Evolutionary conservation across 2,113 vertebrate genomes (phyloP), one percentile per base, ranked within the genome.

Genomic region (Clinocottus analis): DNA sequence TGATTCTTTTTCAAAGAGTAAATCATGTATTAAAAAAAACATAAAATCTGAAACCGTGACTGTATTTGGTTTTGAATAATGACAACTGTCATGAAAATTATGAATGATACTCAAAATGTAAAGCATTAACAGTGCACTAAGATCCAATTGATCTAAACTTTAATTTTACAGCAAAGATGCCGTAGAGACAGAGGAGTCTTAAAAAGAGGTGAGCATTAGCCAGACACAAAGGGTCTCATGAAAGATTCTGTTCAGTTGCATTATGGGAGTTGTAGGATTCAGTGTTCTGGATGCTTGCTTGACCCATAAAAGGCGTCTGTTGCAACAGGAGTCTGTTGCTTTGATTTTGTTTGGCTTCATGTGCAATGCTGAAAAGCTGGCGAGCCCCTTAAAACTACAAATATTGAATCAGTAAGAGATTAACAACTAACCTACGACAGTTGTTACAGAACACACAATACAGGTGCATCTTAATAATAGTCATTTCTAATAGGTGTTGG

Each of bases 201-300:
- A 33, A 19, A 33, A 19, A 37, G 11, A 17, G 23, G 7, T 7
- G 11, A 11, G 12, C 61, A 27, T 12, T 16, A 56, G 16, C 47
- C n/a, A 56, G 47, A 69, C 31, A 53, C 11, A 35, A 35, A 19
- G 33, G 68, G 23, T 43, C 51, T 56, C 16, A 5, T 14, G 23
- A 58, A 13, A 58, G 53, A 58, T n/a, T 3, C 35, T 7, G 7
- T 8, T 9, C 10, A 43, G 39, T 43, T 43, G 55, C 53, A 72
- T 29, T 17, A 14, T 58, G 68, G 51, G 23, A 58, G 27, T 29
- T 71, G 55, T 43, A 72, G 37, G 25, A 72, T 60, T 7, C 53
- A n/a, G 23, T 58, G 9, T 45, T 71, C 3, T 14, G 35, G 47
- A 49, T 49, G 47, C 47, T 49, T 13, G 53, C 21, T 43, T 35